Conservation (phyloP, 2,888 invertebrate genomes). For the Ischnura elegans region DNA sequence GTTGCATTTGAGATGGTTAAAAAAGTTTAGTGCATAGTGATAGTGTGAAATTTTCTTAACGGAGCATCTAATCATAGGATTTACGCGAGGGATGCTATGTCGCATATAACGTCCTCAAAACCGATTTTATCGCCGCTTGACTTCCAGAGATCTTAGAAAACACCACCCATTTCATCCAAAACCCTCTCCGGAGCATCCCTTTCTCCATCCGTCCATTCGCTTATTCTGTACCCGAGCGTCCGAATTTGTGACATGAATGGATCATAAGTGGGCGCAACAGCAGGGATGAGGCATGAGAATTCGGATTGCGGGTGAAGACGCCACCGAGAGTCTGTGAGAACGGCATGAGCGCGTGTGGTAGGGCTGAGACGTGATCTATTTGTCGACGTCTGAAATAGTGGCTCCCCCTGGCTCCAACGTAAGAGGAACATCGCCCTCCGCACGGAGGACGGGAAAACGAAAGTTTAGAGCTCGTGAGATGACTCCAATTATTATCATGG, state of each 20-base stretch:
- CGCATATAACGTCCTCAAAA: too few species aligned
- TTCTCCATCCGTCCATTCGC: background rate
- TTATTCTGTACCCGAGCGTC: background rate
- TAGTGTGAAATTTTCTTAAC: too few species aligned
- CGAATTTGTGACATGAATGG: background rate
- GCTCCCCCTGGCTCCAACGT: background rate
- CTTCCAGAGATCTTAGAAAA: too few species aligned
- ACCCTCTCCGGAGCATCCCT: background rate
- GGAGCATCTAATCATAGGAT: too few species aligned
- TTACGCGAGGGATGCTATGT: too few species aligned
- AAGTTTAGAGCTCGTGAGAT: background rate
- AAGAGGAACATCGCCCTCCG: background rate
- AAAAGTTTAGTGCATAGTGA: too few species aligned
- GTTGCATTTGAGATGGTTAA: too few species aligned
- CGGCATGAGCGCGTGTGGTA: too few species aligned
- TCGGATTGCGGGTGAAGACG: background rate
- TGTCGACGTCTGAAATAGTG: constrained; percentile 18
- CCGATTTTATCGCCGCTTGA: too few species aligned
- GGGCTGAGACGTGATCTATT: background rate
- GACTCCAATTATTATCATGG: constrained; percentile 36
- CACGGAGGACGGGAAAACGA: background rate
- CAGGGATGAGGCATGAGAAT: background rate
- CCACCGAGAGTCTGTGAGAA: background rate
- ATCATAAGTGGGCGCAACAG: background rate
- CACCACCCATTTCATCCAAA: too few species aligned